Evolutionary conservation across 2,888 invertebrate genomes (phyloP), one percentile per base, ranked within the genome.

Genomic region (Flexamia atlantica): DNA sequence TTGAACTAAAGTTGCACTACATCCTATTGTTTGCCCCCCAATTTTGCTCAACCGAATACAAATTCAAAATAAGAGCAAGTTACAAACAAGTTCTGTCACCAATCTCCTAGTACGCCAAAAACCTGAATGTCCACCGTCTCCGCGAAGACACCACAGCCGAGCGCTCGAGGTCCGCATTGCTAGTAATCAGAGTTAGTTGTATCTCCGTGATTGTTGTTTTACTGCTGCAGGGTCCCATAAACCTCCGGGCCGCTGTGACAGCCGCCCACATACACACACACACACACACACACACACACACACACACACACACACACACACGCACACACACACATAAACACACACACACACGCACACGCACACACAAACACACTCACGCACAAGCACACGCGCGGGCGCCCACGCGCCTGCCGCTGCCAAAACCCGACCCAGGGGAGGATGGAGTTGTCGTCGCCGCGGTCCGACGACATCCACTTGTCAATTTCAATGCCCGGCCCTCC

Each of bases 121-220:
- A n/a, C n/a, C n/a, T n/a, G n/a, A n/a, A n/a, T n/a, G n/a, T n/a
- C n/a, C n/a, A n/a, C n/a, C n/a, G n/a, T 14, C 23, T 36, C 9
- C 36, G 36, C 4, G 5, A 36, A 36, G 4, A 36, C 36, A 4
- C 4, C 9, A 36, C 36, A 36, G 36, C 46, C 12, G 12, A 46
- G 46, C 7, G 12, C 2, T 12, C 17, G 46, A 36, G 46, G 46
- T 46, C 46, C 20, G 23, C 20, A 5, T 3, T 57, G 23, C 3
- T 9, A 14, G 25, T 64, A 64, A 64, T 64, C 64, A 64, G 64
- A 28, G 64, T 64, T 64, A 64, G 64, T 57, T 57, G 23, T 57
- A 57, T 20, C 23, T 23, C 64, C 17, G 64, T 28, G 64, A 64
- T 64, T 64, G 64, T 64, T 64, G 64, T 64, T 64, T 64, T 64